phyloP scores from a whole-genome alignment of 1,140 invertebrate genomes.

The Dendrolimus kikuchii region DNA sequence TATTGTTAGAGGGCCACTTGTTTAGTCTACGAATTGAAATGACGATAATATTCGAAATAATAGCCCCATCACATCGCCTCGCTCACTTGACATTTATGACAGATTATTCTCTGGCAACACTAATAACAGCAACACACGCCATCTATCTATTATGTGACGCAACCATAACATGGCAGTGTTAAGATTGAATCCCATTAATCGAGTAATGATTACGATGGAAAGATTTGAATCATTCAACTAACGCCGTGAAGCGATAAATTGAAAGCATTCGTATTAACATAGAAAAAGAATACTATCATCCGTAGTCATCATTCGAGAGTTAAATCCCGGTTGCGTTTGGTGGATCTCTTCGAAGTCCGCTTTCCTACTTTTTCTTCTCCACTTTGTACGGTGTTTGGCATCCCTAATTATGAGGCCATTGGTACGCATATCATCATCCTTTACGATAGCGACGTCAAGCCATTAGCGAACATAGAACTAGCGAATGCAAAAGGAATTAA shows the following conservation, averaged over 20 bases:
- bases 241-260: conserved; percentile 14
- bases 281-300: too few relatives aligned
- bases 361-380: too few relatives aligned
- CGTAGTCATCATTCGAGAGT: too few relatives aligned
- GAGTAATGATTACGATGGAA: conserved; percentile 46
- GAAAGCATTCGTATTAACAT: conserved; percentile 2
- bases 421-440: too few relatives aligned
- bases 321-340: too few relatives aligned
- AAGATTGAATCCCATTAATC: conserved; percentile 60
- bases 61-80: conserved; percentile 38
- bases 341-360: too few relatives aligned
- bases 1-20: conserved; percentile 40
- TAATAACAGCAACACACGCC: conserved; percentile 59
- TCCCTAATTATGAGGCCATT: too few relatives aligned
- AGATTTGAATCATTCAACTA: conserved; percentile 24
- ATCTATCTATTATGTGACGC: conserved; percentile 62
- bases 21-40: conserved; percentile 46
- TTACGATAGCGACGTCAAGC: too few relatives aligned
- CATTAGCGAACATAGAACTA: too few relatives aligned
- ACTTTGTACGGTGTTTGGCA: too few relatives aligned
- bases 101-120: conserved; percentile 55
- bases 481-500: too few relatives aligned
- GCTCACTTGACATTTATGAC: conserved; percentile 62
- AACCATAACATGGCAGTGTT: conserved; percentile 44
- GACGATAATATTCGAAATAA: conserved; percentile 55